Conservation (phyloP, 1,140 invertebrate species). For the Ceratosolen solmsi region DNA sequence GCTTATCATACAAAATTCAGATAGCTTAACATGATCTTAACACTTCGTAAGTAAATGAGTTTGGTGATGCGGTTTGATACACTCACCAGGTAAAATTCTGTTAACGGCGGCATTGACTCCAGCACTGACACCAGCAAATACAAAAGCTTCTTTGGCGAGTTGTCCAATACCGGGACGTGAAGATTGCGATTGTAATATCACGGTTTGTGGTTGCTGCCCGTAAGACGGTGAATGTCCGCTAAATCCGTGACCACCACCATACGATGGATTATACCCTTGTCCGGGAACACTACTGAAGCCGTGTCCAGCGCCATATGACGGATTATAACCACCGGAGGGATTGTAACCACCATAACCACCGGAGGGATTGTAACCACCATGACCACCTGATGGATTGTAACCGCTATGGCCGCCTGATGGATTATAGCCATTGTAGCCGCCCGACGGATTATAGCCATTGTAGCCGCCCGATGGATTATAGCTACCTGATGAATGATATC, state of each 20-base stretch:
- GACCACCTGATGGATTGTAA: not conserved
- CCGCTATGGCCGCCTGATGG: conserved; percentile 19
- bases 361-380: conserved; percentile 14
- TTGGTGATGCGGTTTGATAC: not conserved
- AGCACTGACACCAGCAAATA: conserved; percentile 68
- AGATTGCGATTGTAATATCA: conserved; percentile 59
- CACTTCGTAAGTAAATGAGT: not conserved
- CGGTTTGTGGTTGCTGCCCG: conserved; percentile 59
- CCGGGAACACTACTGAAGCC: conserved; percentile 53
- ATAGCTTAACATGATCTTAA: no score
- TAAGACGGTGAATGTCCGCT: not conserved
- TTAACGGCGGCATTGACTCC: conserved; percentile 71
- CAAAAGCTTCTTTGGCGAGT: conserved; percentile 71
- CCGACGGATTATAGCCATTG: conserved; percentile 53
- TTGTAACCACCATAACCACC: conserved; percentile 28
- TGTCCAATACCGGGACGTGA: conserved; percentile 69
- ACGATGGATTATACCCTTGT: conserved; percentile 59
- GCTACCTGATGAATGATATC: not conserved
- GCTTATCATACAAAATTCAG: no score
- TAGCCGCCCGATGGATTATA: not conserved
- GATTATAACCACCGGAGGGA: conserved; percentile 46
- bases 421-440: conserved; percentile 43
- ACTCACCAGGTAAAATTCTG: conserved; percentile 62
- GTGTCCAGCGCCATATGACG: conserved; percentile 45
- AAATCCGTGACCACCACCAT: conserved; percentile 28